Evolutionary conservation across 2,113 vertebrate species (phyloP), one percentile per base, ranked within the genome.

Genomic region (Paramisgurnus dabryanus): DNA sequence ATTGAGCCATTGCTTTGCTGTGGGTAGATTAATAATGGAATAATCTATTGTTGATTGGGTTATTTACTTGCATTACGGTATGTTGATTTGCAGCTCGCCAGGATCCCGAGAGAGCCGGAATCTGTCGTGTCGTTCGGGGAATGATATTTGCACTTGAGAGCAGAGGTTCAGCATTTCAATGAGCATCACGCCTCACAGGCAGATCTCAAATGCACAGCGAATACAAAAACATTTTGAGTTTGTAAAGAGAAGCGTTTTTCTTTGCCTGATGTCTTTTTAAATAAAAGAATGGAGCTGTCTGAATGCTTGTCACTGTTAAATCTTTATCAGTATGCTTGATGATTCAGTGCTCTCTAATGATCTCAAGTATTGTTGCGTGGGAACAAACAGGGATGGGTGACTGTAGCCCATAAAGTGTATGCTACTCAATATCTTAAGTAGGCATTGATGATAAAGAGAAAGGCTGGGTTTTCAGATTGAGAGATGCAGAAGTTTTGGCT

Each of bases 251-350:
- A 67, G 15, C 17, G 4, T 79, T 79, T 71, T 79, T 67, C 22
- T 63, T 50, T 18, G 5, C 74, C 65, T 71, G 58, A 71, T 77
- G 60, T 55, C 81, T 47, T 3, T 68, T 74, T 78, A 65, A 77
- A 77, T 71, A 82, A 65, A 77, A 77, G 45, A 82, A 65, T 67
- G 39, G 58, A 67, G 53, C 76, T 40, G 61, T 55, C 67, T 73
- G 39, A 43, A 65, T 18, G 15, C 45, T 60, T n/a, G 15, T n/a
- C 27, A 22, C 34, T 61, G 66, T 66, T 3, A 10, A 60, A 67
- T 70, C 58, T 49, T 65, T n/a, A 57, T 41, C 66, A 18, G n/a
- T 57, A 68, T 34, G 6, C 34, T 73, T 73, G 7, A 10, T 34
- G 27, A 50, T 50, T 50, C 11, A 50, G 49, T 73, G 55, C 72